Percentiles rank a stretch among this genome's conserved stretches.
Evolutionary conservation across 2,888 invertebrate genomes (phyloP).

Genomic region (Pediacus dermestoides): DNA sequence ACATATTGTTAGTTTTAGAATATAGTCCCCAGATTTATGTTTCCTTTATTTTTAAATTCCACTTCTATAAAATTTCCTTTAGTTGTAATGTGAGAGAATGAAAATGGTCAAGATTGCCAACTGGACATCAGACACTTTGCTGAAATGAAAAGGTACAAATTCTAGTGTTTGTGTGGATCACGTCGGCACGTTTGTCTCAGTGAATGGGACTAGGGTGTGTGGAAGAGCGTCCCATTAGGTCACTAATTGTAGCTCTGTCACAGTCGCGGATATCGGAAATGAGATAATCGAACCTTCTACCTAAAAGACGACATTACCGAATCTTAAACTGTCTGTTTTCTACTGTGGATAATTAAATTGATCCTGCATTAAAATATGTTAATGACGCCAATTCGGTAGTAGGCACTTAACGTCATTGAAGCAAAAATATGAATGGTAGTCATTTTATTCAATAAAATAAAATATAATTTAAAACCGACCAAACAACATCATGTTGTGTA

Average conservation of each 20-base stretch:
- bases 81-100: too few relatives aligned
- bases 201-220: conserved; percentile 33
- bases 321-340: neutral
- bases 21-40: too few relatives aligned
- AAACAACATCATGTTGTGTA: conserved; percentile 28
- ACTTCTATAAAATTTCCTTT: too few relatives aligned
- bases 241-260: conserved; percentile 46
- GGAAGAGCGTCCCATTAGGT: conserved; percentile 42
- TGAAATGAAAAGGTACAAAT: conserved; percentile 34
- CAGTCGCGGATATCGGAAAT: conserved; percentile 46
- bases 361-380: too few relatives aligned
- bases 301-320: conserved; percentile 28
- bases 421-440: conserved; percentile 33
- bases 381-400: too few relatives aligned
- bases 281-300: conserved; percentile 46
- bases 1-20: too few relatives aligned
- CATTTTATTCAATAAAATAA: conserved; percentile 42
- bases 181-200: conserved; percentile 34
- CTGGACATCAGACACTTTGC: conserved; percentile 25
- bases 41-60: too few relatives aligned
- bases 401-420: too few relatives aligned
- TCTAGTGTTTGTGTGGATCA: conserved; percentile 30
- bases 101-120: neutral
- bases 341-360: too few relatives aligned
- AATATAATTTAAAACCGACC: conserved; percentile 38